These are phyloP conservation scores for Pangasius djambal DNA, from an alignment of 2,797 vertebrate genomes.

Conservation along the genomic window DNA sequence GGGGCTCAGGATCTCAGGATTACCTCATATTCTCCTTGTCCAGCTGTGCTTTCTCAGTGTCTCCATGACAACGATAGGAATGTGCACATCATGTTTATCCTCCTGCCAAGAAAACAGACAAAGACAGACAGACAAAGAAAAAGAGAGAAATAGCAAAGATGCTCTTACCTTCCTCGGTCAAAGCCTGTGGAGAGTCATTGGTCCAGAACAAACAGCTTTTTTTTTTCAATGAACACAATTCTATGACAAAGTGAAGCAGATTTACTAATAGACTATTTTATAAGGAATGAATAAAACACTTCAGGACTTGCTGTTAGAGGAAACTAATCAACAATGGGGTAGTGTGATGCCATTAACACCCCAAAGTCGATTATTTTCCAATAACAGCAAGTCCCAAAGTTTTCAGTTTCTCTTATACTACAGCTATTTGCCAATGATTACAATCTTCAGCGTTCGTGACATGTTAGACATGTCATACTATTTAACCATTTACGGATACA, in stretches of 20 bases:
- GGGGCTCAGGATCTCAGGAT: constrained; percentile 84
- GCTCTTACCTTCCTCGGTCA: not conserved
- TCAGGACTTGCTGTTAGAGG: not conserved
- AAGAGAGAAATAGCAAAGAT: constrained; percentile 24
- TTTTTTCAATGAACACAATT: not conserved
- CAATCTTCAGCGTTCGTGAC: not conserved
- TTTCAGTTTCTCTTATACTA: not conserved
- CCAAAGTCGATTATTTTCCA: not conserved
- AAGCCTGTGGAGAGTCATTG: not conserved
- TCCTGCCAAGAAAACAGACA: constrained; percentile 85
- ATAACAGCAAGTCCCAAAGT: not conserved
- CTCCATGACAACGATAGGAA: constrained; percentile 89
- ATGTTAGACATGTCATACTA: not conserved
- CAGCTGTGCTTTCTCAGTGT: constrained; percentile 94
- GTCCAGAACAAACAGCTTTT: not conserved
- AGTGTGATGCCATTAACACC: not conserved
- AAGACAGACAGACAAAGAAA: constrained; percentile 62
- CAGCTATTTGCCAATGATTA: not conserved
- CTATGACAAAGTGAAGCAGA: constrained; percentile 7
- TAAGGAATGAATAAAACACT: not conserved
- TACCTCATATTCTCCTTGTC: constrained; percentile 91
- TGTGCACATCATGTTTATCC: constrained; percentile 89
- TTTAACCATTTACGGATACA: not conserved
- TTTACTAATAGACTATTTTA: constrained; percentile 1
- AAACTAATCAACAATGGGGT: not conserved